Evolutionary conservation across 2,797 vertebrate genomes (phyloP), one percentile per base, ranked within the genome.

Genomic region (Gymnoscopelus microlampas): DNA sequence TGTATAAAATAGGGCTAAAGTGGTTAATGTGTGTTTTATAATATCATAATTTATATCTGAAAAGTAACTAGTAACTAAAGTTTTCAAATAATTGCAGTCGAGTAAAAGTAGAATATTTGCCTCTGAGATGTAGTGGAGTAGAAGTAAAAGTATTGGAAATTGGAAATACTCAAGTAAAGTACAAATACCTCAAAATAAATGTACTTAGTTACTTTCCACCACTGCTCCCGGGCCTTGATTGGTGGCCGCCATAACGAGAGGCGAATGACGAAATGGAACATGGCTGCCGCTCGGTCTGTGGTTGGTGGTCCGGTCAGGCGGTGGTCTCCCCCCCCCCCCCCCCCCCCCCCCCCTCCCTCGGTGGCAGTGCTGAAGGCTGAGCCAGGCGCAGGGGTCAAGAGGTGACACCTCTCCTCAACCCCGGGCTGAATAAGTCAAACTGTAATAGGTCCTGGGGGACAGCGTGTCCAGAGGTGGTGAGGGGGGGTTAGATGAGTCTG

Each of bases 361-460:
- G 58, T 2, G 60, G 70, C 65, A 70, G 59, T 63, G 69, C 69
- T 82, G 80, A 89, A 79, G 80, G 76, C 75, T 82, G 69, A 74
- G 64, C 66, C 61, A 50, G 76, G 68, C 59, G 48, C 32, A n/a
- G 51, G 1, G 80, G 78, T 82, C 75, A 89, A 89, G 70, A 87
- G 87, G 90, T 91, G 81, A 56, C 39, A 13, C 57, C 73, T 83
- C 68, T 72, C 63, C 62, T 88, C 85, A 88, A 86, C 90, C 90
- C 80, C 71, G 26, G 81, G 60, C 66, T 48, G 57, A 86, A 91
- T 92, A 88, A 87, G 81, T 93, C 91, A 93, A 87, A 77, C 74
- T 80, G 73, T 86, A 90, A 93, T 88, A 77, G 83, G 72, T 79
- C 91, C 88, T 76, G 48, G 3, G 91, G 91, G 91, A 91, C n/a